Evolutionary conservation across 2,113 vertebrate species (phyloP), one percentile per base, ranked within the genome.

Genomic region (Sinocyclocheilus grahami): DNA sequence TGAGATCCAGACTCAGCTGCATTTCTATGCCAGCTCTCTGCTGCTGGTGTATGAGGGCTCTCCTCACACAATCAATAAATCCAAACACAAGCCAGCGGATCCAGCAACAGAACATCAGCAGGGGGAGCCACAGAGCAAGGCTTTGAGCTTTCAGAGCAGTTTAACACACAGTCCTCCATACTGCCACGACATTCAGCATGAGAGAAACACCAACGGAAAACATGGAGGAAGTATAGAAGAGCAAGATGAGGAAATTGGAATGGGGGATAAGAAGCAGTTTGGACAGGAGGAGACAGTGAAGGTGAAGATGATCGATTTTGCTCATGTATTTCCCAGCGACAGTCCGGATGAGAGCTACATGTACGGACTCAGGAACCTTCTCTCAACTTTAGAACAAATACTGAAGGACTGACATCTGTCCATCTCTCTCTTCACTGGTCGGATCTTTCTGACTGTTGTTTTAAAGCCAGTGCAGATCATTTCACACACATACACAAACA

Each of bases 301-400:
- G 87, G 97, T 99, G 30, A 94, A 96, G 85, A 99, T 99, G 98
- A 99, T 99, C 4, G 98, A 99, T 94, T 99, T 99, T 90, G 97
- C 98, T 87, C 98, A 99, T 0, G 97, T 99, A 78, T 99, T 99
- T 89, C 96, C 96, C 0, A 98, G 97, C 86, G 95, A 96, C 84
- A 93, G 94, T 53, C 92, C 89, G 60, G 98, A 99, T 90, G 95
- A 96, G 60, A 97, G 97, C 87, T 99, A 99, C 91, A 93, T 98
- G 90, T 97, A 96, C 30, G 98, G 98, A 72, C 95, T 99, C 86
- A 98, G 96, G 89, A 96, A 96, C 92, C 94, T 99, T 91, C 95
- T 99, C 90, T 94, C 91, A 72, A 95, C 97, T 87, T 94, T 99
- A 91, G 93, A 95, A 89, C 96, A 96, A 94, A 96, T 99, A 93